Evolutionary conservation across 1,140 invertebrate species (phyloP).

Genomic region (Helicoverpa armigera): DNA sequence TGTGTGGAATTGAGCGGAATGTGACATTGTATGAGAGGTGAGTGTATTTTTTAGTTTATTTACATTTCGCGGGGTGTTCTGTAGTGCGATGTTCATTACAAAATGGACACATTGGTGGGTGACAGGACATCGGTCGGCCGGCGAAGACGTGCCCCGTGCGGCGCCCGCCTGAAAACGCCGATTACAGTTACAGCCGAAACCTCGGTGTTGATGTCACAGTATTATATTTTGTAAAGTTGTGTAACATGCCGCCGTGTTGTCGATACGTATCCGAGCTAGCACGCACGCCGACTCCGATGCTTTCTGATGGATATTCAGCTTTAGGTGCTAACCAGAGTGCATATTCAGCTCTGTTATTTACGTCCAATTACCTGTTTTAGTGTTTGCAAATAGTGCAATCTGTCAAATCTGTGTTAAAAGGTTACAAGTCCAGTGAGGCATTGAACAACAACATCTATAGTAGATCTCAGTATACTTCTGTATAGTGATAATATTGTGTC

Average conservation of each 20-base stretch:
- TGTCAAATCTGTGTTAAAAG: slow-evolving; percentile 40
- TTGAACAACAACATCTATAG: slow-evolving; percentile 17
- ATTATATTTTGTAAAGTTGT: slow-evolving; percentile 65
- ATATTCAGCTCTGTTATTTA: slow-evolving; percentile 8
- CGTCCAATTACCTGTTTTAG: slow-evolving; percentile 19
- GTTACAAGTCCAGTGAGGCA: slow-evolving; percentile 21
- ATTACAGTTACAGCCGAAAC: slow-evolving; percentile 50
- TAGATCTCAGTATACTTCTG: neutral
- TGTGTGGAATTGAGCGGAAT: slow-evolving; percentile 85
- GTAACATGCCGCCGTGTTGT: slow-evolving; percentile 70
- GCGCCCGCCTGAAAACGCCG: slow-evolving; percentile 52
- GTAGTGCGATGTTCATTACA: slow-evolving; percentile 69
- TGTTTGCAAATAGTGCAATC: slow-evolving; percentile 46
- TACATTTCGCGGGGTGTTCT: slow-evolving; percentile 74
- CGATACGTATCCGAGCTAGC: slow-evolving; percentile 21
- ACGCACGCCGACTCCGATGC: slow-evolving; percentile 17
- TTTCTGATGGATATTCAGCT: slow-evolving; percentile 2
- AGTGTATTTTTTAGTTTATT: slow-evolving; percentile 82
- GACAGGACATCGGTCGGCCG: slow-evolving; percentile 70
- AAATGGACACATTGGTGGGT: slow-evolving; percentile 78
- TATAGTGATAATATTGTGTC: neutral
- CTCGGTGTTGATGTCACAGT: slow-evolving; percentile 39
- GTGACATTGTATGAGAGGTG: slow-evolving; percentile 86
- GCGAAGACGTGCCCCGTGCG: slow-evolving; percentile 64
- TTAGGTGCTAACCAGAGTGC: neutral